phyloP scores from a whole-genome alignment of 1,140 invertebrate species.

The Rhynchophorus ferrugineus region DNA sequence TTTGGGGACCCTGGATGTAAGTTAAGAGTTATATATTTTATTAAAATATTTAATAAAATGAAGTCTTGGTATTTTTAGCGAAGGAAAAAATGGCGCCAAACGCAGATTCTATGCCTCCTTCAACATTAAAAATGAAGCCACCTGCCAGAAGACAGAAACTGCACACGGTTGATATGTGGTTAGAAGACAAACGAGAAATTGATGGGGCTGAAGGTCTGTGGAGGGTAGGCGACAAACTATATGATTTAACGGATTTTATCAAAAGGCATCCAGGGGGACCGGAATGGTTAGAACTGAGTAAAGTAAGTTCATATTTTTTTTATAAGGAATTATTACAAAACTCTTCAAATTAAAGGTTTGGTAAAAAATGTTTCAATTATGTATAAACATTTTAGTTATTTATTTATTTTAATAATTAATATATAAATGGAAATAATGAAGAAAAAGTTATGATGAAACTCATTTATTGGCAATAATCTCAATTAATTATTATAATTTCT shows the following conservation, averaged over 20 bases:
- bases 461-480: too few relatives aligned
- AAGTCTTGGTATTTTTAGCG: background rate
- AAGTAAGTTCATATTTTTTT: constrained; percentile 17
- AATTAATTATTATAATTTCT: too few relatives aligned
- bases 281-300: constrained; percentile 55
- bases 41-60: too few relatives aligned
- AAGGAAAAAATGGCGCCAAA: constrained; percentile 25
- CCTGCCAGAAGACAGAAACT: constrained; percentile 14
- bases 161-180: constrained; percentile 24
- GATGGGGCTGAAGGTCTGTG: constrained; percentile 70
- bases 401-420: too few relatives aligned
- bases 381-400: too few relatives aligned
- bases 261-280: constrained; percentile 66
- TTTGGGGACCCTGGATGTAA: too few relatives aligned
- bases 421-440: too few relatives aligned
- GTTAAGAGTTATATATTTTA: too few relatives aligned
- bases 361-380: too few relatives aligned
- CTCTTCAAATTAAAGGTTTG: too few relatives aligned
- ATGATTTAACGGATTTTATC: constrained; percentile 63
- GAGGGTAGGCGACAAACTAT: constrained; percentile 68
- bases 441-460: too few relatives aligned
- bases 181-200: constrained; percentile 25
- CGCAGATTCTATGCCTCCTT: constrained; percentile 16
- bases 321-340: background rate
- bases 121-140: constrained; percentile 23